Evolutionary conservation across 37 sponge, comb jelly and placozoan genomes (phyloP).

Genomic region (Axinella damicornis): DNA sequence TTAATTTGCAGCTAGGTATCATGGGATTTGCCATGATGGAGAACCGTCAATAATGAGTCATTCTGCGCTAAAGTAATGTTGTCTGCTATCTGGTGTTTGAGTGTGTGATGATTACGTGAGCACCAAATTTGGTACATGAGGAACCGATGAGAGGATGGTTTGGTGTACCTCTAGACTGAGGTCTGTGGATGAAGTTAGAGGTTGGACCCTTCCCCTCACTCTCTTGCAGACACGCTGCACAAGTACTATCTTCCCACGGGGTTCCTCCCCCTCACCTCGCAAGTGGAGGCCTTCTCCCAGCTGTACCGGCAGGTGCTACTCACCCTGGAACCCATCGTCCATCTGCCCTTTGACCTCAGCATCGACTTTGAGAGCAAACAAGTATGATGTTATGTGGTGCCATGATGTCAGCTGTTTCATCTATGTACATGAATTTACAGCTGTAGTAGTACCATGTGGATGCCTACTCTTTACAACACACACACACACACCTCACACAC

Average conservation of each 20-base stretch:
- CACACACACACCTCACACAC: background rate
- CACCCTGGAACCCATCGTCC: conserved; percentile 73
- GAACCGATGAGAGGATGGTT: no score
- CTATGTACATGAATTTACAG: no score
- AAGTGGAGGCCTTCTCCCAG: background rate
- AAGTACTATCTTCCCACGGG: conserved; percentile 70
- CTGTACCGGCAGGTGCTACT: conserved; percentile 69
- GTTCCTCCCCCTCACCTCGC: conserved; percentile 51
- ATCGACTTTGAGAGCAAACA: conserved; percentile 73
- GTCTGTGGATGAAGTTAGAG: background rate
- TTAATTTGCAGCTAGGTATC: background rate
- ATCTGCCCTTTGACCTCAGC: conserved; percentile 77
- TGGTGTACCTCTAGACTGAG: background rate
- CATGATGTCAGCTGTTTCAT: no score
- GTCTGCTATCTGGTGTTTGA: no score
- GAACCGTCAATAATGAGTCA: no score
- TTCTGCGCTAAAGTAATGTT: no score
- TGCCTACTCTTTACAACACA: no score
- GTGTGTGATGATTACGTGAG: background rate
- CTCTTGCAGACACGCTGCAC: conserved; percentile 41
- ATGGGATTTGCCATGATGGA: no score
- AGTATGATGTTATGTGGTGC: background rate
- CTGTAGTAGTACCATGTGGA: no score
- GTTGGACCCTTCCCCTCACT: background rate
- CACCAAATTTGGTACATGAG: background rate